Evolutionary conservation across 2,113 vertebrate genomes (phyloP).

Genomic region (Brachypteracias leptosomus): DNA sequence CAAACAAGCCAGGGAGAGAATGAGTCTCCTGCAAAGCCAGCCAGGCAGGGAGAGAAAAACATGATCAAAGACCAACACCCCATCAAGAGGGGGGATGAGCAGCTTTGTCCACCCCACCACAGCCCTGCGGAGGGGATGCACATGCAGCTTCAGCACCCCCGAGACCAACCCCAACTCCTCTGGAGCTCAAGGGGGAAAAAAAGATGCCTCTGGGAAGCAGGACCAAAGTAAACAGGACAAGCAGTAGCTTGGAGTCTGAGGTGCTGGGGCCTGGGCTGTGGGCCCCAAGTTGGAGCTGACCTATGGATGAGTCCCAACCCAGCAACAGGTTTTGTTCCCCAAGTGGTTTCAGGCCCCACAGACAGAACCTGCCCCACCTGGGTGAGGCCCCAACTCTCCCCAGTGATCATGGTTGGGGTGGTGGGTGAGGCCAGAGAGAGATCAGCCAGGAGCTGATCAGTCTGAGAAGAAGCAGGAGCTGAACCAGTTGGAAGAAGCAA

Average conservation of each 20-base stretch:
- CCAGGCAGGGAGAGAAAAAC: neutral
- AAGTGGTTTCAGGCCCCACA: too few relatives aligned
- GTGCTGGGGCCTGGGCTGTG: too few relatives aligned
- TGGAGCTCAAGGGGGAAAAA: neutral
- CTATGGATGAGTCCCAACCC: too few relatives aligned
- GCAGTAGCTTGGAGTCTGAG: neutral
- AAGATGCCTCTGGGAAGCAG: neutral
- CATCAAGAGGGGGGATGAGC: neutral
- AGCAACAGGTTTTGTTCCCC: too few relatives aligned
- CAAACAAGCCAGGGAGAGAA: conserved; percentile 21
- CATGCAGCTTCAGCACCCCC: neutral
- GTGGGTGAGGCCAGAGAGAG: too few relatives aligned
- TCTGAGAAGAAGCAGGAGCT: too few relatives aligned
- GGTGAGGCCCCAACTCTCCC: too few relatives aligned
- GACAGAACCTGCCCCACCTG: too few relatives aligned
- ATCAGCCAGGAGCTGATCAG: too few relatives aligned
- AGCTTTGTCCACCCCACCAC: fast-evolving
- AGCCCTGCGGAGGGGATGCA: neutral
- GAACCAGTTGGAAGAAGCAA: too few relatives aligned
- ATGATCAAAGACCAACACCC: neutral
- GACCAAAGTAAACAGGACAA: neutral
- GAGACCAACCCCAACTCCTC: neutral
- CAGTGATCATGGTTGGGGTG: too few relatives aligned
- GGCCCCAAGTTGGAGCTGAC: too few relatives aligned
- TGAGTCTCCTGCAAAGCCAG: neutral